Base-by-base conservation (phyloP, 1,140 invertebrate species). In the Pseudomyrmex cubaensis region DNA sequence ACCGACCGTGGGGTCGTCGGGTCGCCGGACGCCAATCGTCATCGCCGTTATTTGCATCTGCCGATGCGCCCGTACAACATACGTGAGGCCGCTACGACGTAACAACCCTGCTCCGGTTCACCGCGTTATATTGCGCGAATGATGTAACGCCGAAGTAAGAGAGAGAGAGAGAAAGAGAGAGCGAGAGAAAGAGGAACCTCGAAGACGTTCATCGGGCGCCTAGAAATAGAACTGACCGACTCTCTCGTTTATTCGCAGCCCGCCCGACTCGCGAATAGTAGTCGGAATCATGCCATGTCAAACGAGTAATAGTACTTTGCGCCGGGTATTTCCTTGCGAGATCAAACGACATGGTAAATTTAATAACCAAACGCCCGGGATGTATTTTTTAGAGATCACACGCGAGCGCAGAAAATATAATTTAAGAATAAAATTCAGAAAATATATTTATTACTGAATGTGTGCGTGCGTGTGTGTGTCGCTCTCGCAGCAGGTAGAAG, bases 1-100 rank as follows among this genome's bases (percentile, higher is more conserved):
- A 91, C 91, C 90, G 89, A 83, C 75, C 75, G 62, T 82, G 89
- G 78, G 86, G 88, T 90, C 88, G 89, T 56, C 64, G 80, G 87
- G 89, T 89, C 89, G 83, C 89, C 54, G 85, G 83, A 90, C 89
- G 89, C 87, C 85, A 90, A 90, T 90, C 89, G 89, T 90, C 89
- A 83, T 90, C 85, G 77, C 86, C 83, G 87, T 88, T 89, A 90
- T 90, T 90, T 90, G 87, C 89, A 90, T 90, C 88, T 91, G 85
- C 87, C 82, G 83, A 90, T 90, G 76, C 86, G 25, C 54, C 57
- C 73, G 50, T 66, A 35, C 35, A 77, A 72, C 44, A 61, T 64
- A 61, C 56, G 64, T 52, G 69, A 56, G 44, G 57, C 50, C 61
- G 54, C 22, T 54, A 67, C 54, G 35, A 56, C 35, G 35, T 48